Percentiles rank a stretch among this genome's conserved stretches.
Conservation (phyloP, 2,797 vertebrate genomes). For the Enteromius anoplus region DNA sequence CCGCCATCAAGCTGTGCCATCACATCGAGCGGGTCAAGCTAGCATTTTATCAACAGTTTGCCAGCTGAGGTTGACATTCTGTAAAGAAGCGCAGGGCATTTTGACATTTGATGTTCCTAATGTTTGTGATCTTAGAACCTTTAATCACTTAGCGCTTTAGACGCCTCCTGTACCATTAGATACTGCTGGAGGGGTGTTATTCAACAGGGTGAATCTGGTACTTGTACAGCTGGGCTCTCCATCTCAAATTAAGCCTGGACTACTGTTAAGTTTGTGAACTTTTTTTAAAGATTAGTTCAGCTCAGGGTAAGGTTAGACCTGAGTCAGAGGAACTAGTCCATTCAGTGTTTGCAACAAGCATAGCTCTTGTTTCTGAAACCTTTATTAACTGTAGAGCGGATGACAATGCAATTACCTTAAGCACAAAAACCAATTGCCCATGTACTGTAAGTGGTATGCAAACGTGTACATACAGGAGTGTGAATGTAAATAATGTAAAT, state of each 20-base stretch:
- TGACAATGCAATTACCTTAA: slow-evolving; percentile 71
- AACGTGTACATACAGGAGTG: slow-evolving; percentile 64
- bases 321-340: slow-evolving; percentile 11
- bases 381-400: slow-evolving; percentile 59
- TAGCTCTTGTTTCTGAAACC: slow-evolving; percentile 51
- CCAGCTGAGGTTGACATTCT: slow-evolving; percentile 76
- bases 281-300: slow-evolving; percentile 19
- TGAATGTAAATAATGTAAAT: slow-evolving; percentile 81
- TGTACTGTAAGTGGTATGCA: slow-evolving; percentile 69
- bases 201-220: slow-evolving; percentile 41
- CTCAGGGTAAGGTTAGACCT: slow-evolving; percentile 23
- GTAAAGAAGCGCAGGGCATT: background rate
- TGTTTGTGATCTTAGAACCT: slow-evolving; percentile 36
- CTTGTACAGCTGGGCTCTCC: slow-evolving; percentile 34
- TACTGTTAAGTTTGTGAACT: slow-evolving; percentile 18
- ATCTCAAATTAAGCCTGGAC: slow-evolving; percentile 29
- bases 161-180: slow-evolving; percentile 19
- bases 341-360: slow-evolving; percentile 50
- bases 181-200: slow-evolving; percentile 32
- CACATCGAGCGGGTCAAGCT: slow-evolving; percentile 98
- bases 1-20: slow-evolving; percentile 97
- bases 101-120: slow-evolving; percentile 29
- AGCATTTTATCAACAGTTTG: slow-evolving; percentile 98
- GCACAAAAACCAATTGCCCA: slow-evolving; percentile 72
- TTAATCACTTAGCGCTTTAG: slow-evolving; percentile 44